Evolutionary conservation across 2,113 vertebrate species (phyloP), one percentile per base, ranked within the genome.

Genomic region (Sisor rabdophorus): DNA sequence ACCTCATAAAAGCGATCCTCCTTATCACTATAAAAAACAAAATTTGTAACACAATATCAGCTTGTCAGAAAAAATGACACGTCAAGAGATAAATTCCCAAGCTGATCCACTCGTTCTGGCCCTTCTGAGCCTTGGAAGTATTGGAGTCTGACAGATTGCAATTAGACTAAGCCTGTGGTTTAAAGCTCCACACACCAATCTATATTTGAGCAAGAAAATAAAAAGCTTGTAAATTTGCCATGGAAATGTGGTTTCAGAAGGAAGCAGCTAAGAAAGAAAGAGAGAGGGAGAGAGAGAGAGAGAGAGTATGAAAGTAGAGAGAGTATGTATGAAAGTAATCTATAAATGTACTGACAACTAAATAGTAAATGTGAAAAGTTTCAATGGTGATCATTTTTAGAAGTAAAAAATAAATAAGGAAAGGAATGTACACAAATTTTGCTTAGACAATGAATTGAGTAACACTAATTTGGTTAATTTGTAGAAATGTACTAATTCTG

Each of bases 141-240:
- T 58, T 65, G 40, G 22, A 75, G 76, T 75, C 71, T n/a, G 26
- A 40, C 40, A 8, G 63, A 26, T 44, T 36, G 56, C 59, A 63
- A 19, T 36, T 28, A 28, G 63, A 50, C 69, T 68, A 58, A 59
- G 58, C 73, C 69, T 88, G 88, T 80, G 89, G 87, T 87, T 82
- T 64, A 77, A 63, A 44, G 64, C 19, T 78, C 56, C 70, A 82
- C 76, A 71, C 44, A 12, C 60, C 44, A 67, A 87, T 87, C 85
- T 89, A 89, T 83, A 86, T 85, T 87, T 87, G 81, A 87, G 86
- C 82, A 79, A 77, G 70, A 84, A 84, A 78, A 80, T 81, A 86
- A 83, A 86, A 71, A 77, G 72, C 74, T 26, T 81, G 82, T 86
- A 84, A 80, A 84, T 85, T 83, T 76, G 78, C 81, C 79, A 60